Conservation (phyloP, 1,140 invertebrate genomes). For the Campoletis sonorensis region DNA sequence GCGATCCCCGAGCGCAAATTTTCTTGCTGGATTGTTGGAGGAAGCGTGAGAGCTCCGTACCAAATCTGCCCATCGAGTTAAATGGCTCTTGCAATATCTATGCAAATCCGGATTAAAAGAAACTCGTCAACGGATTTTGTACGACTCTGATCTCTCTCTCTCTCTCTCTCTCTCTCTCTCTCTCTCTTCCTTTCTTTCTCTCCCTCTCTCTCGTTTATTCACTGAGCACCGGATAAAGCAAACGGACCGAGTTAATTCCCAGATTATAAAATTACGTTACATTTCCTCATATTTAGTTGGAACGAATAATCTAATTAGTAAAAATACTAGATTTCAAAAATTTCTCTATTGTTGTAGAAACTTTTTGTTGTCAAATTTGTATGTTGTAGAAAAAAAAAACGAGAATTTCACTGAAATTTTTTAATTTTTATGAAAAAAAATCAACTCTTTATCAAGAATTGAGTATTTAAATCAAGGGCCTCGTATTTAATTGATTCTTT, state of each 20-base stretch:
- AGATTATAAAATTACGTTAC: background rate
- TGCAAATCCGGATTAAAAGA: constrained; percentile 25
- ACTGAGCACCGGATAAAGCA: background rate
- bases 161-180: background rate
- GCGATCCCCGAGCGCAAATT: background rate
- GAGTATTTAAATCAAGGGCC: too few species aligned
- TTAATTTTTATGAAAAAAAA: too few species aligned
- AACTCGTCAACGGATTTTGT: background rate
- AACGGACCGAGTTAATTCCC: background rate
- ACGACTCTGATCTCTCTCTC: background rate
- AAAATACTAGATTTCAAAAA: too few species aligned
- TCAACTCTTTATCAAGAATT: too few species aligned
- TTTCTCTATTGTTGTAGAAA: too few species aligned
- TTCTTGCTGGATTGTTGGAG: background rate
- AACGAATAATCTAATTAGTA: background rate
- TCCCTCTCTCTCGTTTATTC: background rate
- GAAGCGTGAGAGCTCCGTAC: constrained; percentile 7
- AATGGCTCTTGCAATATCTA: constrained; percentile 12
- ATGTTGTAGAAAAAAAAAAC: too few species aligned
- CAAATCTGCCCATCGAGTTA: constrained; percentile 17
- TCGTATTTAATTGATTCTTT: too few species aligned
- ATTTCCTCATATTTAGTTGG: background rate
- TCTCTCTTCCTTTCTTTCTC: background rate
- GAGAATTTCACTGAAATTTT: too few species aligned
- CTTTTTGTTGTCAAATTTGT: too few species aligned